Base-by-base conservation (phyloP, 2,113 vertebrate genomes). In the Rhinolophus sinicus region DNA sequence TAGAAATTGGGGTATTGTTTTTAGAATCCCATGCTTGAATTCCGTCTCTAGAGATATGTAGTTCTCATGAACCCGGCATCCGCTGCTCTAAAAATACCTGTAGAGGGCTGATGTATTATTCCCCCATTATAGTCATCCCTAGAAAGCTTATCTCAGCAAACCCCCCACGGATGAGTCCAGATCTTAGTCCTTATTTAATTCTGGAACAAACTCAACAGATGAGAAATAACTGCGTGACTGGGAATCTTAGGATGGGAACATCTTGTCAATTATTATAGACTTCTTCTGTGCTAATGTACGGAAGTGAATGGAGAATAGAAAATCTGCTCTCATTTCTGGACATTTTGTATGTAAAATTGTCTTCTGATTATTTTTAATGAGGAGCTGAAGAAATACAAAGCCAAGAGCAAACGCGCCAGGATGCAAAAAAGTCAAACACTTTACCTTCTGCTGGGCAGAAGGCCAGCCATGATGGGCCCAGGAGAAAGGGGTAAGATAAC, bases 401-500 rank as follows among this genome's bases (percentile, higher is more conserved):
- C 56, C 98, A 98, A 97, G 97, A 97, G 60, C 88, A 98, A 0
- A 40, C 47, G 1, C 56, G 35, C 60, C 97, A 97, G 38, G 95
- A 93, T 30, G 90, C 76, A 88, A 97, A 96, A 81, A 98, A 81
- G 50, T 44, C 98, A n/a, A 98, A 98, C 77, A 97, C 97, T 3
- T 97, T 99, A 7, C 97, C 95, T 95, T 98, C 98, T 69, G 97
- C 93, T 83, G 98, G 97, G 50, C 97, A 98, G 52, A 98, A 98
- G 72, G 97, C 84, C 52, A 47, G 97, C 24, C 96, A 98, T 88
- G 97, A 98, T 18, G 98, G 97, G 2, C 98, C 97, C 82, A 99
- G 93, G 97, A 99, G 98, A 95, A 99, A 99, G 97, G 99, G 99
- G 99, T 99, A 98, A 99, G 94, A 12, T 12, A 50, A 88, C 47